Base-by-base conservation (phyloP, 2,888 invertebrate genomes). In the Gasteruption jaculator region DNA sequence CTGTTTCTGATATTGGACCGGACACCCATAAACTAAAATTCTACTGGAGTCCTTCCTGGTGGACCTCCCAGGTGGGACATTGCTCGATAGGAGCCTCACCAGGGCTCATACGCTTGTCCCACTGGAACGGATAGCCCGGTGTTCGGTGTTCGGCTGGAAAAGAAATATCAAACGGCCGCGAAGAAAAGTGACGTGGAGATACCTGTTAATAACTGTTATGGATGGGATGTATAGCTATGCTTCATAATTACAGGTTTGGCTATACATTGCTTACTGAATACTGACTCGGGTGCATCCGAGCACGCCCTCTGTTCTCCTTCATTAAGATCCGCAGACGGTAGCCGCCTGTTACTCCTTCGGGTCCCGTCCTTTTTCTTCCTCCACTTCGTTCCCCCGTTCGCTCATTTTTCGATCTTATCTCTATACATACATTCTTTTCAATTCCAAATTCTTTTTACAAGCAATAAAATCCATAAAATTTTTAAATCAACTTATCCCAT, bases 231-330 rank as follows among this genome's bases (percentile, higher is more conserved):
- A 58, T 58, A 55, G 57, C 52, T 46, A 54, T n/a, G 57, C 54
- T 54, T 54, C 58, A 62, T 65, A 66, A 68, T 67, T 65, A 65
- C 58, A 58, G 63, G 65, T 57, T 67, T 54, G 54, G 62, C n/a
- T n/a, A 63, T 65, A 63, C 63, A 63, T 65, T 63, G 64, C 65
- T 65, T 60, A 62, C 61, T 47, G n/a, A n/a, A n/a, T n/a, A n/a
- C n/a, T n/a, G n/a, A n/a, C n/a, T n/a, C 57, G 59, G 55, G 62
- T 63, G 66, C 61, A 63, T 60, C 61, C 60, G 65, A 63, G 60
- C 63, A 64, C 67, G 67, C 67, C 67, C 63, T 65, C 66, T 60
- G 64, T 58, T 66, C 64, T 61, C 63, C 65, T 66, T 67, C 65
- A 62, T 67, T 67, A 67, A 66, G 60, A 56, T 52, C 49, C 50